A percentile compares a stretch with the other conserved stretches of the same genome.
These are phyloP conservation scores for Meteorus colon DNA, from an alignment of 2,888 invertebrate genomes.

Conservation along the genomic window DNA sequence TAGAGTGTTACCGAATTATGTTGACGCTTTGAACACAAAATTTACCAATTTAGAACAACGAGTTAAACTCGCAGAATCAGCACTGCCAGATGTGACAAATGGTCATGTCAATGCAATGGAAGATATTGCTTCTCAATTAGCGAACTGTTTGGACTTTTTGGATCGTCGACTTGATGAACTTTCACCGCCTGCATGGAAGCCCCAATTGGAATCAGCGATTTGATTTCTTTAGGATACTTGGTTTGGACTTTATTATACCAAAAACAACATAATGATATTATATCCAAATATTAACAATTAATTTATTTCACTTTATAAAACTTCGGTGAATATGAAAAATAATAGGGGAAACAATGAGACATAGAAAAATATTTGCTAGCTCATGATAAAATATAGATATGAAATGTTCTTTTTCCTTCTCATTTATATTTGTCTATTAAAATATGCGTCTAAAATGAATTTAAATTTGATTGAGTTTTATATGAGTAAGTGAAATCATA, in stretches of 20 bases:
- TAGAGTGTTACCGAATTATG: conserved; percentile 72
- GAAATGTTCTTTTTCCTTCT: no score
- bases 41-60: conserved; percentile 73
- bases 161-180: conserved; percentile 74
- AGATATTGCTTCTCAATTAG: conserved; percentile 71
- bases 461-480: no score
- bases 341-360: no score
- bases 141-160: conserved; percentile 73
- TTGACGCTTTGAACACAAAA: conserved; percentile 74
- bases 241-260: no score
- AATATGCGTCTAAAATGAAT: no score
- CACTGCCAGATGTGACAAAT: conserved; percentile 72
- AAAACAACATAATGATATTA: no score
- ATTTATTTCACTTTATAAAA: no score
- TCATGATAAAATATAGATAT: no score
- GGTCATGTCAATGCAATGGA: conserved; percentile 73
- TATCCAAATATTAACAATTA: no score
- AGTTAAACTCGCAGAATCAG: conserved; percentile 67
- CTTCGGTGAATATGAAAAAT: no score
- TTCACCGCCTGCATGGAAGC: conserved; percentile 71
- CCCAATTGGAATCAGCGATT: conserved; percentile 17
- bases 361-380: no score
- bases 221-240: not conserved
- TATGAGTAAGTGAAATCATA: not conserved
- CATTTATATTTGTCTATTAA: no score